Conservation (phyloP, 2,797 vertebrate genomes). For the Apodemus agrarius region DNA sequence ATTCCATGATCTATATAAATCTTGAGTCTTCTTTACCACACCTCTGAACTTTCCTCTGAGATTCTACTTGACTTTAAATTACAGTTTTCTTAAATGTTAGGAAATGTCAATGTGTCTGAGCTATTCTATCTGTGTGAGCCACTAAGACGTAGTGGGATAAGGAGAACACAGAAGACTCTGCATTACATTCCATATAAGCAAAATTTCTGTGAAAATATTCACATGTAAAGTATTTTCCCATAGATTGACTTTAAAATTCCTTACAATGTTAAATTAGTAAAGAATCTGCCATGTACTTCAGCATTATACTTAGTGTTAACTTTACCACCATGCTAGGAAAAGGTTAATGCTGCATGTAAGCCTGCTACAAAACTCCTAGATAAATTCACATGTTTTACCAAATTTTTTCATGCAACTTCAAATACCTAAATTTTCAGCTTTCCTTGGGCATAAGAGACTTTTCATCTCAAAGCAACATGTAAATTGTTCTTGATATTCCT, state of each 20-base stretch:
- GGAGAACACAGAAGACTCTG: neutral
- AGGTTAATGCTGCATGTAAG: neutral
- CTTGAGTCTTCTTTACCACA: neutral
- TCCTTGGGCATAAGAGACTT: neutral
- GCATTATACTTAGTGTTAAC: neutral
- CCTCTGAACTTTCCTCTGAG: neutral
- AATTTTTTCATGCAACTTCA: neutral
- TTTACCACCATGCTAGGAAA: neutral
- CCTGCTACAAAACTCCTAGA: neutral
- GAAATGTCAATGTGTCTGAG: neutral
- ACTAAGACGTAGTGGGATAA: neutral
- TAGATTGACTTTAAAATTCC: neutral
- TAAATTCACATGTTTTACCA: neutral
- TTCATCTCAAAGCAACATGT: neutral
- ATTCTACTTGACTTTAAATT: neutral
- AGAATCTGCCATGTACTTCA: neutral
- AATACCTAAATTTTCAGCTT: neutral
- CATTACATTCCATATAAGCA: neutral
- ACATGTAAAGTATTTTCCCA: neutral
- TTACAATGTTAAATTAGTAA: neutral
- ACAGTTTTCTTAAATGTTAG: neutral
- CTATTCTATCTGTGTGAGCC: neutral
- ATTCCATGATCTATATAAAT: neutral
- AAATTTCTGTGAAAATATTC: neutral
- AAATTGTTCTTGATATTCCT: neutral